Base-by-base conservation (phyloP, 2,113 vertebrate species). In the Orientallactaga bullata region DNA sequence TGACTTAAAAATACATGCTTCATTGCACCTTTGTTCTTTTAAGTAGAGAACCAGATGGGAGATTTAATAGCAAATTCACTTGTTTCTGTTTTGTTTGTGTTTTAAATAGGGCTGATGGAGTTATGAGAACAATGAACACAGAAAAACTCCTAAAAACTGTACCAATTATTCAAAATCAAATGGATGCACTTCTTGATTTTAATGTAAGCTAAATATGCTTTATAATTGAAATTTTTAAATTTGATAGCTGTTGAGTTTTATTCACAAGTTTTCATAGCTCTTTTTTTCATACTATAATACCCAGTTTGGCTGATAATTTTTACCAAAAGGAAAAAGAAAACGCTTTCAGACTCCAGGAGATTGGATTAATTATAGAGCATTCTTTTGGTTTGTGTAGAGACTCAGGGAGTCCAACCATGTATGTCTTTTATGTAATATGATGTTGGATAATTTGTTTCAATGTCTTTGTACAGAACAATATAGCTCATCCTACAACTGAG, bases 81-180 rank as follows among this genome's bases (percentile, higher is more conserved):
- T 97, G 12, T 89, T 95, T 26, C 37, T 47, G 21, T 2, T 24
- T 73, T 90, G 23, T 96, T 97, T 47, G 42, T 47, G 42, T 87
- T 60, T 32, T 47, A 30, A 88, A 97, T 95, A 99, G 99, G 93
- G 99, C 99, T 97, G 99, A 99, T 80, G 99, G 99, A 88, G 99
- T 99, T 74, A 99, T 99, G 99, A 99, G 99, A 97, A 99, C 99
- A 96, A 99, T 99, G 99, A 99, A 98, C 97, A 99, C 99, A 97
- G 99, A 99, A 98, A 99, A 99, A 96, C 99, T 99, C 66, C 95
- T 99, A 88, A 99, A 99, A 98, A 99, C 99, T 83, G 99, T 99
- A 97, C 99, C 99, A 65, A 99, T 99, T 97, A 99, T 99, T 97
- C 98, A 98, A 89, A 99, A 99, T 97, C 99, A 99, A 91, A 99